Conservation (phyloP, 2,797 vertebrate genomes). For the Melanotaenia trifasciata region DNA sequence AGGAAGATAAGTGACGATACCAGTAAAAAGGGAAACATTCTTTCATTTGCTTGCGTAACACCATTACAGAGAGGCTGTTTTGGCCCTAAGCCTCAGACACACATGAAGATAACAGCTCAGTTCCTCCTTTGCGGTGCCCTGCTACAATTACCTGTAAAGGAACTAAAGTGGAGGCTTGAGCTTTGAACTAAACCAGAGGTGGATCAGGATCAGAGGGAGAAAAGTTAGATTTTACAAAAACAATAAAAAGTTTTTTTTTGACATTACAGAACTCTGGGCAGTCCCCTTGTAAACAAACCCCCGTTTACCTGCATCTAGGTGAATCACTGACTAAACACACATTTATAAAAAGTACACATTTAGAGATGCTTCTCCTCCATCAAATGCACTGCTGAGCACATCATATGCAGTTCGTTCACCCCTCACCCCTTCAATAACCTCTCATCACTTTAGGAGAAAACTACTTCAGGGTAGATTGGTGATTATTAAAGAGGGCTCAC, state of each 20-base stretch:
- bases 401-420: constrained; percentile 9
- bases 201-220: constrained; percentile 54
- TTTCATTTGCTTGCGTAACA: constrained; percentile 75
- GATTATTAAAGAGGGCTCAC: constrained; percentile 53
- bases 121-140: constrained; percentile 46
- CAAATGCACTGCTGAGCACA: constrained; percentile 16
- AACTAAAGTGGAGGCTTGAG: constrained; percentile 49
- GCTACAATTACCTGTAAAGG: constrained; percentile 64
- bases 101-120: constrained; percentile 45
- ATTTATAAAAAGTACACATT: constrained; percentile 28
- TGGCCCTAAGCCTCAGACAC: constrained; percentile 68
- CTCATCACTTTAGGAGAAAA: constrained; percentile 56
- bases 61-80: constrained; percentile 72
- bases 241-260: constrained; percentile 17
- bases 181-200: constrained; percentile 46
- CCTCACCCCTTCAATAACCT: constrained; percentile 23
- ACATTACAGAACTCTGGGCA: constrained; percentile 43
- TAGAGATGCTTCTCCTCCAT: constrained; percentile 10
- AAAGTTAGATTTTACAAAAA: constrained; percentile 62
- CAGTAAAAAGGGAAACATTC: constrained; percentile 72
- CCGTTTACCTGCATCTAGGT: constrained; percentile 32
- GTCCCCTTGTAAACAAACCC: constrained; percentile 60
- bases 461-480: constrained; percentile 31
- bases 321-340: constrained; percentile 52
- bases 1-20: constrained; percentile 54